Base-by-base conservation (phyloP, 2,888 invertebrate species). In the Apamea anceps region DNA sequence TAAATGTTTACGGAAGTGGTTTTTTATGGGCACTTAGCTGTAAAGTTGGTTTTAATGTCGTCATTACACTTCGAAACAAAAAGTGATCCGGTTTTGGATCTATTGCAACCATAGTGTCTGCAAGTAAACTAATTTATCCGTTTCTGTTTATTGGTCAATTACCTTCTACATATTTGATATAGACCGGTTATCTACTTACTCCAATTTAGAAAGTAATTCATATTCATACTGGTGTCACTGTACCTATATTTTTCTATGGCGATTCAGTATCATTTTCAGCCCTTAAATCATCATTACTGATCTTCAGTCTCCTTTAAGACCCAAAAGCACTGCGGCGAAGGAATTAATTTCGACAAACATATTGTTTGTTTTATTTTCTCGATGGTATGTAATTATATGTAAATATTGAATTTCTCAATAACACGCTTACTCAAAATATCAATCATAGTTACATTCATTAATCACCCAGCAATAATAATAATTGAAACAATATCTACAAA, bases 1-100 rank as follows among this genome's bases (percentile, higher is more conserved):
- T 73, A 79, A 80, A 81, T 89, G 82, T 87, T 88, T 89, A 85
- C 88, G 85, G 90, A 89, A 89, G 84, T 79, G 71, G 80, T 81
- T 88, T 87, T 88, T 88, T 88, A 88, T 76, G 71, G 68, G 32
- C 84, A 84, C 78, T 86, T 87, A 87, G 82, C 76, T 73, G 77
- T 79, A 75, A 85, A 87, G 68, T 83, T 79, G 66, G 60, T 73
- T 74, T 80, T 86, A 75, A 82, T 77, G 73, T 72, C 70, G 72
- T 80, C 79, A 85, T 88, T 79, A 79, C 77, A 70, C 72, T 77
- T 77, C 0, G 57, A 70, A 79, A 71, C 87, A 73, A 72, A 78
- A 85, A 77, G 72, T 79, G 77, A 81, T 86, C 82, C 67, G 71
- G 79, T 83, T 82, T 75, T 65, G 83, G 66, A 75, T 81, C 66